Evolutionary conservation across 2,113 vertebrate genomes (phyloP).

Genomic region (Planiliza haematocheilus): DNA sequence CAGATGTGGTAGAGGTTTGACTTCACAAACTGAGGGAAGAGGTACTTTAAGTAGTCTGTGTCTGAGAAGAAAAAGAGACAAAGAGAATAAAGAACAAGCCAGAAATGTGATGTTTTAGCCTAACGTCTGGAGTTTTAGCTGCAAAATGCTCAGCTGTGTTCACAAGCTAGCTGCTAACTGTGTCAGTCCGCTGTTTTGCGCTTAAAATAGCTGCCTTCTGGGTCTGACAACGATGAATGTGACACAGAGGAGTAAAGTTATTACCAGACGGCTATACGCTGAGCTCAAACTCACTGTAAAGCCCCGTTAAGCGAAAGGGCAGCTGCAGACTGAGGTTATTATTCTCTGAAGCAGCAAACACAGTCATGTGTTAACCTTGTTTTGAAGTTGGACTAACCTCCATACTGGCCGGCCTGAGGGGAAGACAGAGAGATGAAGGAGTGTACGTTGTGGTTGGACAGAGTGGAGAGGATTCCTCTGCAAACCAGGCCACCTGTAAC

Average conservation of each 20-base stretch:
- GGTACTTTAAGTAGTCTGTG: slow-evolving; percentile 87
- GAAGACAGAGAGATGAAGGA: slow-evolving; percentile 92
- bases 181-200: neutral
- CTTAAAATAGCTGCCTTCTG: neutral
- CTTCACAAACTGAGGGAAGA: slow-evolving; percentile 90
- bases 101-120: too few relatives aligned
- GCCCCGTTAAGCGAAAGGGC: neutral
- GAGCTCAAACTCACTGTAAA: neutral
- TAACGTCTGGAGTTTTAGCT: too few relatives aligned
- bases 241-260: neutral
- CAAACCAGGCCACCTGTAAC: slow-evolving; percentile 89
- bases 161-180: neutral
- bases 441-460: slow-evolving; percentile 90
- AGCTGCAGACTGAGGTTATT: neutral
- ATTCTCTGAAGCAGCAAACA: neutral
- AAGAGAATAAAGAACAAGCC: neutral
- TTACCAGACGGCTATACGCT: too few relatives aligned
- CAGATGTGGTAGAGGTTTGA: slow-evolving; percentile 89
- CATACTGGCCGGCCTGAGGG: slow-evolving; percentile 91
- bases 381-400: slow-evolving; percentile 77
- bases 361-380: neutral
- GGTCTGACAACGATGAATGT: neutral
- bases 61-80: slow-evolving; percentile 64
- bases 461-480: slow-evolving; percentile 88
- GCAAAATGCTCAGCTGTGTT: too few relatives aligned